Evolutionary conservation across 1,140 invertebrate genomes (phyloP), one percentile per base, ranked within the genome.

Genomic region (Steinernema khuongi): DNA sequence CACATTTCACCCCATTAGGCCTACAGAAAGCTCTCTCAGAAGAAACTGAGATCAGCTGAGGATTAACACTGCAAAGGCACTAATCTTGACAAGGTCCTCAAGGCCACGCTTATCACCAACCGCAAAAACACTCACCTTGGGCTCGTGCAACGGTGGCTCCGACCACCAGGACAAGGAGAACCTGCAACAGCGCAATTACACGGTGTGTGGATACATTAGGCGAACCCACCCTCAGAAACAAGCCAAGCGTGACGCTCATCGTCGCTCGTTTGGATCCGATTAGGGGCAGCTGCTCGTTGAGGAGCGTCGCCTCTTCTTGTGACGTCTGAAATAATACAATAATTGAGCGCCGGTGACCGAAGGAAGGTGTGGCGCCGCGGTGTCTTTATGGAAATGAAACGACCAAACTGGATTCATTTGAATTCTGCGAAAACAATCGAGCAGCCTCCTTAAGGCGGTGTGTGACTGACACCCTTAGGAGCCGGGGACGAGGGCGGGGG

Each of bases 201-300:
- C 14, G 19, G 11, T 26, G 22, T n/a, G 26, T 22, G 11, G 19
- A 60, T 11, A 7, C 22, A 7, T 60, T 26, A 60, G 11, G 50
- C 50, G 22, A 2, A 60, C 50, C 26, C 50, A 60, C 50, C 50
- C 50, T 60, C 2, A 60, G 50, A 11, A 60, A 22, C 50, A 60
- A 60, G 50, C 50, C 14, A 60, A 60, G 50, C 50, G 50, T 60
- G 50, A 60, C 11, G 50, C 50, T 26, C 50, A 60, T 60, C 50
- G 50, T 41, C 36, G n/a, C 50, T 60, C 22, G 50, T 60, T 60
- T 60, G 50, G 50, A 60, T 60, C 50, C 50, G 50, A 60, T 14
- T 17, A 7, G 50, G 50, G 22, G 50, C 11, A 22, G 19, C 14
- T 4, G 22, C 50, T 17, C 50, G 50, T 60, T 60, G 11, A 60